Percentiles rank a stretch among this genome's conserved stretches.
Evolutionary conservation across 2,113 vertebrate genomes (phyloP).

Genomic region (Sminthopsis crassicaudata): DNA sequence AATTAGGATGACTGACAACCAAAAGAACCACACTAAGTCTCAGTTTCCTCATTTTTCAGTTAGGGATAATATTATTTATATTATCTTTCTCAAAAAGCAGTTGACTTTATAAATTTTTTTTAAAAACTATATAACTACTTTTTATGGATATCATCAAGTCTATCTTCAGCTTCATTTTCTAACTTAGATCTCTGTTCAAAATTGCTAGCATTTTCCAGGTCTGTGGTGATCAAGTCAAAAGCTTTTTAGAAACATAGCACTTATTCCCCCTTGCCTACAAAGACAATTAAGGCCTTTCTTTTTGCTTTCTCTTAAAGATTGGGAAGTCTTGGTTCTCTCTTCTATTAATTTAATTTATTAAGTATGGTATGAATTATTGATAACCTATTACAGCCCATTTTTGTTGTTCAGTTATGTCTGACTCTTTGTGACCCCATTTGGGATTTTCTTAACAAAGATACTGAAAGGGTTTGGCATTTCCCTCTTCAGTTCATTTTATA

Average conservation of each 20-base stretch:
- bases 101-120: not conserved
- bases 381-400: not conserved
- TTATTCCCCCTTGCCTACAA: not conserved
- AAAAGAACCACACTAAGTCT: not conserved
- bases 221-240: not conserved
- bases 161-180: not conserved
- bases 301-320: not conserved
- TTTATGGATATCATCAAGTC: not conserved
- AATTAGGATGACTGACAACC: not conserved
- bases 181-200: not conserved
- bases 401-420: not conserved
- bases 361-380: not conserved
- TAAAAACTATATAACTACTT: not conserved
- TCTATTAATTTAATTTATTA: not conserved
- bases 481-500: not conserved
- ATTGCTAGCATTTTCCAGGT: not conserved
- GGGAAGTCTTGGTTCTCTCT: not conserved
- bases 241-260: not conserved
- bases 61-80: not conserved
- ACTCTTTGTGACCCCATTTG: not conserved
- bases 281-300: not conserved
- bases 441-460: not conserved
- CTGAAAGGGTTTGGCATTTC: not conserved
- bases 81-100: not conserved
- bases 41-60: not conserved